Evolutionary conservation across 1,140 invertebrate species (phyloP), one percentile per base, ranked within the genome.

Genomic region (Ceratosolen solmsi): DNA sequence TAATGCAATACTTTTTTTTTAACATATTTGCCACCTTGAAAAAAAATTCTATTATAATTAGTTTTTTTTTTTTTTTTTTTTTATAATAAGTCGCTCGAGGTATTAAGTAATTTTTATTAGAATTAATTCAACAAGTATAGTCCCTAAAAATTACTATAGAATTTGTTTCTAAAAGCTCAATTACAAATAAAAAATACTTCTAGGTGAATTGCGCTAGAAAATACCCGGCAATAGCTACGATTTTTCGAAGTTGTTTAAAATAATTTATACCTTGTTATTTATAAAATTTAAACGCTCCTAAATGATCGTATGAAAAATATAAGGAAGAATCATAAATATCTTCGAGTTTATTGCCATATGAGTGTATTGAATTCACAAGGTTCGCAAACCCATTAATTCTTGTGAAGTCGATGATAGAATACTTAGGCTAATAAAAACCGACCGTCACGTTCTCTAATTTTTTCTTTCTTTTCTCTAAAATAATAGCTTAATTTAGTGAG

Each of bases 311-410:
- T 7, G 36, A 33, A 68, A 68, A 68, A 38, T 36, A 11, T 22
- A 68, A 68, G 13, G 20, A 68, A 68, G 13, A n/a, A n/a, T 38
- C 63, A 38, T 38, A 68, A 38, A 68, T 38, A 17, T 68, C 7
- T 17, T 15, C 9, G 33, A 46, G 41, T 46, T 46, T 25, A 20
- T 33, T 13, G 27, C 27, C 15, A 63, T n/a, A 8, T 13, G 13
- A 63, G 30, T 33, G 11, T 27, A 33, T 63, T 63, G 33, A 38
- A 38, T 68, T 68, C 22, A 68, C 36, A 68, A 68, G 63, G 63
- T 22, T 68, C 17, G 20, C 9, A 36, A 17, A 33, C n/a, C 22
- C 33, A n/a, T 68, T 38, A 68, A 38, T 38, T 38, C 17, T 36
- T 4, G 1, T 38, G 20, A n/a, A 68, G 36, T 38, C 36, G 63